phyloP scores from a whole-genome alignment of 2,113 vertebrate species.

The Chamaetylas fuelleborni region DNA sequence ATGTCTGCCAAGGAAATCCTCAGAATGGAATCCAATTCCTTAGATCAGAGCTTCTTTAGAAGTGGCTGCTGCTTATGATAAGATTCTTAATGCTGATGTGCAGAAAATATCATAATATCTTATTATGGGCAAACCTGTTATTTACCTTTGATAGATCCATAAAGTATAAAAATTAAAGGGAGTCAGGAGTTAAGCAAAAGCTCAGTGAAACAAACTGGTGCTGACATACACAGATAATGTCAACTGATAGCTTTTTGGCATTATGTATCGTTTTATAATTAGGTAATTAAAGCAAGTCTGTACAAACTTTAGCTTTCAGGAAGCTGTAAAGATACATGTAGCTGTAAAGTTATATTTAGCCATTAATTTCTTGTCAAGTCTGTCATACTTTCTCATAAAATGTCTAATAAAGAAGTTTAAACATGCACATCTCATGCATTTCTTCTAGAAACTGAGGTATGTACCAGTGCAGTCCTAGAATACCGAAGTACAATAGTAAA shows the following conservation, averaged over 20 bases:
- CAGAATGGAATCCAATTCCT: not conserved
- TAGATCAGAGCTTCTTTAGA: not conserved
- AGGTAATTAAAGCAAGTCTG: conserved; percentile 52
- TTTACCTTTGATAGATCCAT: not conserved
- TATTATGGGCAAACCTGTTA: not conserved
- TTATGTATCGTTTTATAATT: conserved; percentile 29
- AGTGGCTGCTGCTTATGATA: not conserved
- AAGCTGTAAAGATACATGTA: conserved; percentile 25
- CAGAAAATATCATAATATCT: not conserved
- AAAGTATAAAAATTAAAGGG: not conserved
- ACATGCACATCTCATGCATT: not conserved
- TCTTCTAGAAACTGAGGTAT: not conserved
- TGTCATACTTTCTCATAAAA: conserved; percentile 2
- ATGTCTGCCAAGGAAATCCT: not conserved
- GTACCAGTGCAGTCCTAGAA: not conserved
- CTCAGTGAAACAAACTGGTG: not conserved
- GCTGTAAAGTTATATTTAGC: conserved; percentile 25
- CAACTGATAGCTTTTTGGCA: conserved; percentile 24
- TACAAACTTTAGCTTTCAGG: conserved; percentile 22
- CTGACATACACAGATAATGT: conserved; percentile 45
- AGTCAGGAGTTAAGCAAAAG: not conserved
- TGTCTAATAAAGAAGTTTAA: not conserved
- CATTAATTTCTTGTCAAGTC: conserved; percentile 29
- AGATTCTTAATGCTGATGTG: not conserved
- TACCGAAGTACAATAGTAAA: not conserved